A percentile compares a stretch with the other conserved stretches of the same genome.
phyloP scores from a whole-genome alignment of 2,113 vertebrate species.

The Corythornis vintsioides region DNA sequence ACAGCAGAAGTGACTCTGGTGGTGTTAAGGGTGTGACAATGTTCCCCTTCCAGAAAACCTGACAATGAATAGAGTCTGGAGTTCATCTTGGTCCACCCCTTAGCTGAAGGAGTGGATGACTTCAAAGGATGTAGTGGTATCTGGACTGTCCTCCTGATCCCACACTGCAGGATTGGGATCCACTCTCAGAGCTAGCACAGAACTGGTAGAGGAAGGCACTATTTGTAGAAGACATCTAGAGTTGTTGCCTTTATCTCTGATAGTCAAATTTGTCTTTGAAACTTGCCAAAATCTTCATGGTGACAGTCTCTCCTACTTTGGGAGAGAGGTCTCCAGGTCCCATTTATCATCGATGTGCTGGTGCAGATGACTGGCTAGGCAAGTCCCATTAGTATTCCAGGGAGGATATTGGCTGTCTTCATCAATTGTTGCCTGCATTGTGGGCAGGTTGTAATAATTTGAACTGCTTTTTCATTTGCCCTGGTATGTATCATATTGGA shows the following conservation, averaged over 20 bases:
- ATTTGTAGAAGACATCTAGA: fast-evolving
- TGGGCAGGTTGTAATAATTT: not conserved
- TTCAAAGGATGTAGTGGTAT: not conserved
- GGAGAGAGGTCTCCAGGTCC: not conserved
- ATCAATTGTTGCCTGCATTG: not conserved
- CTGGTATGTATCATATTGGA: not conserved
- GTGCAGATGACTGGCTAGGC: not conserved
- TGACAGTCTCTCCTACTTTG: not conserved
- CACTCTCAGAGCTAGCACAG: not conserved
- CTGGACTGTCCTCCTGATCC: not conserved
- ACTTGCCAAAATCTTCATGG: not conserved
- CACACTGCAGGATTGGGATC: not conserved
- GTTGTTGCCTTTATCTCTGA: not conserved
- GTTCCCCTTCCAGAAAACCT: not conserved
- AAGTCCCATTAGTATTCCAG: not conserved
- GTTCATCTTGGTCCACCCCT: not conserved
- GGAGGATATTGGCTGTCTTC: not conserved
- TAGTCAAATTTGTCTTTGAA: not conserved
- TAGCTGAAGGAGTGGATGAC: not conserved
- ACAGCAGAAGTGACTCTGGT: not conserved
- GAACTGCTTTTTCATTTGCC: not conserved
- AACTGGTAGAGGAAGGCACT: not conserved
- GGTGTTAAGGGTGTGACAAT: not conserved
- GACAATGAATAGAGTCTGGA: fast-evolving
- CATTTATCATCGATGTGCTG: fast-evolving